Base-by-base conservation (phyloP, 2,797 vertebrate species). In the Cryptoblepharus egeriae region DNA sequence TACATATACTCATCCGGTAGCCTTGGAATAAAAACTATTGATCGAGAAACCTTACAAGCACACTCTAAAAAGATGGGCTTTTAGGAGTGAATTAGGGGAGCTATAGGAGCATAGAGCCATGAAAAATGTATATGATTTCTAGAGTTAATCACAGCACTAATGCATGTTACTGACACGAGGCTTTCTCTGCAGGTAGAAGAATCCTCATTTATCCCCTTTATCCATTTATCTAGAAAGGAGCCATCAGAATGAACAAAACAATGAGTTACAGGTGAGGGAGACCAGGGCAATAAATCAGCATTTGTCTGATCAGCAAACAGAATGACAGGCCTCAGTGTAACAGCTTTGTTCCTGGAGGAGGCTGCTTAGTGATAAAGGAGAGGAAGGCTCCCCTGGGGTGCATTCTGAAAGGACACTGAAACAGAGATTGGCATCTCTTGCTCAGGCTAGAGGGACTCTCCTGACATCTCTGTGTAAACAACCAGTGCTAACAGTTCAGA, bases 131-230 rank as follows among this genome's bases (percentile, higher is more conserved):
- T 84, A 81, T 77, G 77, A 78, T 87, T 89, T 81, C 81, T 75
- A 12, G 0, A 84, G 86, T 85, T 93, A 93, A 94, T 93, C 87
- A 87, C 68, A 6, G 87, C 85, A 88, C 89, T 92, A 92, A 92
- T 32, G 80, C 80, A 77, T 82, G 77, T 89, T 85, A 90, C 88
- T 82, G 89, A 89, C 87, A 90, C 49, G 13, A 88, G 73, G 81
- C 9, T 88, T 85, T 89, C 88, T 88, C 39, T 86, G 68, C 1
- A 0, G 45, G 49, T 52, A 77, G 61, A 91, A 86, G 84, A 77
- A 24, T 74, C 73, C 42, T 16, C 82, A 85, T 92, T 90, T 89
- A 88, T 87, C 80, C 85, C 83, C 79, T 87, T 90, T 90, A 86
- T 75, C 88, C 81, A 69, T 88, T 93, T 91, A 82, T 89, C 88